Conservation (phyloP, 2,113 vertebrate species). For the Chloropsis hardwickii region DNA sequence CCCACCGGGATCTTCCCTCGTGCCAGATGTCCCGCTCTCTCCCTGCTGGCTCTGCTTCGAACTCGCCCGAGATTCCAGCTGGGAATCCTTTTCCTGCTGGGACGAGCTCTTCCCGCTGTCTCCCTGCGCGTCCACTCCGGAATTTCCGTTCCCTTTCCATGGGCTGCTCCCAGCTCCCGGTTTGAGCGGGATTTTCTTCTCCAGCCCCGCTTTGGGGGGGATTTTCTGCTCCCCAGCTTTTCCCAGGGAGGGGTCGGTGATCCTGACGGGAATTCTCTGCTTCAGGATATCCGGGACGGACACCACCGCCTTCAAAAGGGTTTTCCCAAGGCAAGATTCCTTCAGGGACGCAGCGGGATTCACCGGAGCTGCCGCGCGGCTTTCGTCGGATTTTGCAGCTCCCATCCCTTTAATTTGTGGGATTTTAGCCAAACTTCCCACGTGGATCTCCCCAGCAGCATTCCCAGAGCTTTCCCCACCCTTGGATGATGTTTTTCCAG, state of each 20-base stretch:
- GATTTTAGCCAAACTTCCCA: background rate
- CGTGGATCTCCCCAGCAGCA: background rate
- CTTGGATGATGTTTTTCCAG: background rate
- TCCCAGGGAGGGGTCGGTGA: background rate
- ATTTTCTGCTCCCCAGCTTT: conserved; percentile 58
- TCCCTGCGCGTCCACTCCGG: background rate
- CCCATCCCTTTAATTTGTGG: conserved; percentile 7
- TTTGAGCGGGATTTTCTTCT: conserved; percentile 37
- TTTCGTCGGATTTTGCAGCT: background rate
- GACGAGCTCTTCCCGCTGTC: conserved; percentile 49
- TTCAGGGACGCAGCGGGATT: background rate
- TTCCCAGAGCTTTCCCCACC: background rate
- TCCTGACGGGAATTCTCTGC: background rate
- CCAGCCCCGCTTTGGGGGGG: background rate
- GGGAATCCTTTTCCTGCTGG: conserved; percentile 64
- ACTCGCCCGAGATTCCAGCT: conserved; percentile 51
- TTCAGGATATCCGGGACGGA: conserved; percentile 43
- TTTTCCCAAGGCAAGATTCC: background rate
- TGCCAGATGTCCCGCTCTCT: conserved; percentile 41
- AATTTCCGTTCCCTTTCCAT: background rate
- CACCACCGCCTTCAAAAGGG: background rate
- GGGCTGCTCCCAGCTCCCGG: background rate
- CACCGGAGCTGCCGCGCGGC: background rate
- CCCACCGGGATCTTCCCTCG: conserved; percentile 46
- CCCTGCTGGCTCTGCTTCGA: conserved; percentile 67